A percentile compares a stretch with the other conserved stretches of the same genome.
These are phyloP conservation scores for Cyanocitta stelleri DNA, from an alignment of 2,113 vertebrate species.

Conservation along the genomic window DNA sequence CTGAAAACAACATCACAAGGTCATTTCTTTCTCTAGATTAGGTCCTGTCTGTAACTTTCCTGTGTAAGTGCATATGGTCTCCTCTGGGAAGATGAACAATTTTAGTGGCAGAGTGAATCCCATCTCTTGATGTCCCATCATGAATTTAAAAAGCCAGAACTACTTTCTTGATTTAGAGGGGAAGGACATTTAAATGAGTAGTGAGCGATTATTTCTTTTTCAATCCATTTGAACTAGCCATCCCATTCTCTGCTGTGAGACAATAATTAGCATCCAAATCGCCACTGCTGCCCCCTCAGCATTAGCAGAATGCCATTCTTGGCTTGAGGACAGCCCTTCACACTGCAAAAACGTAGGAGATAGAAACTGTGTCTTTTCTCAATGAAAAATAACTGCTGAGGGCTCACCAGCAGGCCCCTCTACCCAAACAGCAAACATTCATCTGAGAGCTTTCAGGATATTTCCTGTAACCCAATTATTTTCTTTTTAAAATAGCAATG, in stretches of 20 bases:
- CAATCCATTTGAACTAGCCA: background rate
- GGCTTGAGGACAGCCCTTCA: background rate
- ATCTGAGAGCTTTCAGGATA: background rate
- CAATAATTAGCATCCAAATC: background rate
- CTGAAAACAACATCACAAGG: background rate
- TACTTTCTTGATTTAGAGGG: background rate
- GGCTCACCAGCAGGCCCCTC: background rate
- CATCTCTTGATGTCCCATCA: background rate
- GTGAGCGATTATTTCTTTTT: background rate
- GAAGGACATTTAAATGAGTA: background rate
- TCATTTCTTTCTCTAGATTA: background rate
- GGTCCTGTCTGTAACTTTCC: background rate
- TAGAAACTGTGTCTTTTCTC: background rate
- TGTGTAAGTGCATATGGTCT: background rate
- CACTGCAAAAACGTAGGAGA: background rate
- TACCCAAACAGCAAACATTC: background rate
- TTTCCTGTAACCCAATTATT: slow-evolving; percentile 13
- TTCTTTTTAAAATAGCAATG: slow-evolving; percentile 7
- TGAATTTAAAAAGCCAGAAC: background rate
- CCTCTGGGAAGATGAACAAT: background rate
- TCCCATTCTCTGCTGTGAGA: background rate
- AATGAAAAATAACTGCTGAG: background rate
- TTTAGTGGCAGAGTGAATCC: background rate
- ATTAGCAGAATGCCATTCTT: background rate
- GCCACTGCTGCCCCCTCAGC: background rate